Conservation (phyloP, 2,797 vertebrate species). For the Sylvia borin region DNA sequence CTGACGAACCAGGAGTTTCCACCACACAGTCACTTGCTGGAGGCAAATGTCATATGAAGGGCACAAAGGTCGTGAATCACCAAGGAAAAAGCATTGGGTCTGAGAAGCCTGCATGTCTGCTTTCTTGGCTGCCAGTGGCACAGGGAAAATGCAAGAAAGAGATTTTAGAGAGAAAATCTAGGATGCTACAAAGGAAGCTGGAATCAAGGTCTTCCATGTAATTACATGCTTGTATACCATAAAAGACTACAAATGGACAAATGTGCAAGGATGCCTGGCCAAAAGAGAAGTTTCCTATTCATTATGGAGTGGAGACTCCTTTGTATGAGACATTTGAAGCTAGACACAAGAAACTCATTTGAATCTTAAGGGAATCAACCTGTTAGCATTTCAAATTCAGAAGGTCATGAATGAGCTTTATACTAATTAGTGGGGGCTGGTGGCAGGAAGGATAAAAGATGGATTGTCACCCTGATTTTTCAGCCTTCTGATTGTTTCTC, state of each 20-base stretch:
- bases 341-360: background rate
- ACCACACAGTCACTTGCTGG: background rate
- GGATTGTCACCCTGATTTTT: too few relatives aligned
- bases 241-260: background rate
- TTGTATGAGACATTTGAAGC: background rate
- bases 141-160: background rate
- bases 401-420: background rate
- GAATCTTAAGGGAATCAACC: background rate
- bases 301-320: background rate
- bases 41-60: background rate
- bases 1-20: background rate
- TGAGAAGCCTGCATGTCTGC: background rate
- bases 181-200: background rate
- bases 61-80: background rate
- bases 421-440: background rate
- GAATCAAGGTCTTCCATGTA: background rate
- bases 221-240: background rate
- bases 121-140: background rate
- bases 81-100: background rate
- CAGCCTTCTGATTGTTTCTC: too few relatives aligned
- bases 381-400: background rate
- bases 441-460: background rate
- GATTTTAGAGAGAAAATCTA: background rate
- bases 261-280: background rate
- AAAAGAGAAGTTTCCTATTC: background rate